Conservation (phyloP, 2,888 invertebrate genomes). For the Drosophila anceps region DNA sequence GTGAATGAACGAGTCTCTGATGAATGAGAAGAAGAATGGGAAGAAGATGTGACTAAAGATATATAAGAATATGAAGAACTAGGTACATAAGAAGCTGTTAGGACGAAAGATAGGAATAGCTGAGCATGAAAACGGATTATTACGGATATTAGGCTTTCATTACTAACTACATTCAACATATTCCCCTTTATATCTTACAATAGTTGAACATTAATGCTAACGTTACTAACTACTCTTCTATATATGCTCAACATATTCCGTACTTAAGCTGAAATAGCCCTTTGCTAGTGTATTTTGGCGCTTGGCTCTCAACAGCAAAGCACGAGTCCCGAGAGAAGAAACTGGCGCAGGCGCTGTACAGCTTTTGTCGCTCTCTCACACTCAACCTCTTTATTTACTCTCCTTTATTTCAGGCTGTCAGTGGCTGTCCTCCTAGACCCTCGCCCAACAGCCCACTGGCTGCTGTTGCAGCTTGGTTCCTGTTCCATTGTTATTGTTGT, state of each 20-base stretch:
- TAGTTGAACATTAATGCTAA: not conserved
- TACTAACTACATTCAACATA: no score
- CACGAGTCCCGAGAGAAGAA: constrained; percentile 34
- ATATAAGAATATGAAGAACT: not conserved
- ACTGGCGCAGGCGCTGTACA: constrained; percentile 37
- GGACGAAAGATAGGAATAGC: not conserved
- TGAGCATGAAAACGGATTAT: not conserved
- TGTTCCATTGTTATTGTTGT: constrained; percentile 60
- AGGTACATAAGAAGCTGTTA: not conserved
- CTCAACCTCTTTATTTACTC: constrained; percentile 20
- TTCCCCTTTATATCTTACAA: not conserved
- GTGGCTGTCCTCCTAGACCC: not conserved
- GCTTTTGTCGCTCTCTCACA: constrained; percentile 1
- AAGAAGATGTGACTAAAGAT: not conserved
- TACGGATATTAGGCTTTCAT: no score
- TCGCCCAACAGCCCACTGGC: not conserved
- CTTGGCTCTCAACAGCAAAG: constrained; percentile 17
- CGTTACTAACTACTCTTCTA: not conserved
- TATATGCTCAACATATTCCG: not conserved
- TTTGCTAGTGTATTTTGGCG: constrained; percentile 12
- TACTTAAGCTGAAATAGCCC: not conserved
- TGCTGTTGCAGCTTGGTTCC: constrained; percentile 35
- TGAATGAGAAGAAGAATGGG: not conserved
- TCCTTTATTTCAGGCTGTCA: constrained; percentile 20
- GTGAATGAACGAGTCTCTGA: not conserved